These are phyloP conservation scores for Esox masquinongy DNA, from an alignment of 2,797 vertebrate species.

Conservation along the genomic window DNA sequence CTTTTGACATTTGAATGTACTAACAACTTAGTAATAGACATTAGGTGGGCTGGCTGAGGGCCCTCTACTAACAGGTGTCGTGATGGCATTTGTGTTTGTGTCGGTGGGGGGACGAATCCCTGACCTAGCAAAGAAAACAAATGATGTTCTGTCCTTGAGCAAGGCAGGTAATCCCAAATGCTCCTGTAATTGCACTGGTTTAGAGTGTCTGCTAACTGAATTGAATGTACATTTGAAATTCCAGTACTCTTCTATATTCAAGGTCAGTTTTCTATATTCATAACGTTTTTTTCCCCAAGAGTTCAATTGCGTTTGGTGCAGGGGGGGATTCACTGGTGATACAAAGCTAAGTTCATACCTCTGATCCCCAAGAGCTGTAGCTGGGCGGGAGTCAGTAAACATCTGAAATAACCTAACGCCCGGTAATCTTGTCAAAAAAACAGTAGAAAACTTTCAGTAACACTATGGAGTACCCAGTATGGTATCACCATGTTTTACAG, in stretches of 20 bases:
- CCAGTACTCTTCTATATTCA: not conserved
- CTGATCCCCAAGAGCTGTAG: not conserved
- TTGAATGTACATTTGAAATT: constrained; percentile 1
- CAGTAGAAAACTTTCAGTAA: not conserved
- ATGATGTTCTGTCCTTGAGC: too few species aligned
- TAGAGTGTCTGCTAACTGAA: too few species aligned
- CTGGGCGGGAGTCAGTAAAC: not conserved
- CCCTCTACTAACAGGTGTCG: constrained; percentile 31
- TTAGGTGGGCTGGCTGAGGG: constrained; percentile 1
- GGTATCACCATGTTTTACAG: not conserved
- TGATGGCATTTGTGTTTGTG: constrained; percentile 16
- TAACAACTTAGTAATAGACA: constrained; percentile 16
- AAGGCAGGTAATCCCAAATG: too few species aligned
- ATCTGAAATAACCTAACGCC: not conserved
- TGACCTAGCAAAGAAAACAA: too few species aligned
- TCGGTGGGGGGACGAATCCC: not conserved
- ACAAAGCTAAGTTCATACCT: not conserved
- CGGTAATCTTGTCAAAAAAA: not conserved
- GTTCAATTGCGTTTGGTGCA: not conserved
- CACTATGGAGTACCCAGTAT: not conserved
- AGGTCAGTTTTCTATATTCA: not conserved
- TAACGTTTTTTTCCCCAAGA: not conserved
- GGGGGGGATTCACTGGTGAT: not conserved
- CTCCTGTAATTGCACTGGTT: too few species aligned
- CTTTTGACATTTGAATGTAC: not conserved